Percentiles rank a stretch among this genome's conserved stretches.
These are phyloP conservation scores for Neodiprion fabricii DNA, from an alignment of 1,140 invertebrate genomes.

Conservation along the genomic window DNA sequence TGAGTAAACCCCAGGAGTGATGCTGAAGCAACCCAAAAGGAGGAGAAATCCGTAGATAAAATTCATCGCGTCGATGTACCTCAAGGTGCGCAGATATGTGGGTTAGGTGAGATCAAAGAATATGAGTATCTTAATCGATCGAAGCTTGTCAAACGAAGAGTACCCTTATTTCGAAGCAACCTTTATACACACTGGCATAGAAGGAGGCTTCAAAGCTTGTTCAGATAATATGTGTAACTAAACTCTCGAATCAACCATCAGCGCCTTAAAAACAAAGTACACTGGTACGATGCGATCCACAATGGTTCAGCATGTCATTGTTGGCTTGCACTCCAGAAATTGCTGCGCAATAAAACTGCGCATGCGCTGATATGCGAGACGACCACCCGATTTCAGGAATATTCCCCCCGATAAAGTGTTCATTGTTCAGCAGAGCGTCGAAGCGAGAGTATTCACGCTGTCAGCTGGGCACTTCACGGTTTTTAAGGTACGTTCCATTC, in stretches of 20 bases:
- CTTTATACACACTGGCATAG: constrained; percentile 91
- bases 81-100: not conserved
- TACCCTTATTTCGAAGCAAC: constrained; percentile 54
- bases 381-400: constrained; percentile 34
- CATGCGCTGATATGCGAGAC: constrained; percentile 38
- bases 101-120: constrained; percentile 3
- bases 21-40: constrained; percentile 31
- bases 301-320: constrained; percentile 8
- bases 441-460: constrained; percentile 62
- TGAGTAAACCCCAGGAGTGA: constrained; percentile 34
- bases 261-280: constrained; percentile 31
- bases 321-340: not conserved
- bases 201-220: constrained; percentile 63
- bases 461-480: constrained; percentile 38
- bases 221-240: constrained; percentile 39
- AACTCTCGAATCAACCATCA: constrained; percentile 26
- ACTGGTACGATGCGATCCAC: constrained; percentile 10
- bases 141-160: constrained; percentile 22
- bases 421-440: constrained; percentile 58
- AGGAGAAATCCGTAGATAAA: constrained; percentile 33
- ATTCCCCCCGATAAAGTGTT: constrained; percentile 27
- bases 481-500: constrained; percentile 27
- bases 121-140: constrained; percentile 12
- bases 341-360: constrained; percentile 18
- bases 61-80: constrained; percentile 33